Conservation (phyloP, 2,113 vertebrate genomes). For the Probosciger aterrimus region DNA sequence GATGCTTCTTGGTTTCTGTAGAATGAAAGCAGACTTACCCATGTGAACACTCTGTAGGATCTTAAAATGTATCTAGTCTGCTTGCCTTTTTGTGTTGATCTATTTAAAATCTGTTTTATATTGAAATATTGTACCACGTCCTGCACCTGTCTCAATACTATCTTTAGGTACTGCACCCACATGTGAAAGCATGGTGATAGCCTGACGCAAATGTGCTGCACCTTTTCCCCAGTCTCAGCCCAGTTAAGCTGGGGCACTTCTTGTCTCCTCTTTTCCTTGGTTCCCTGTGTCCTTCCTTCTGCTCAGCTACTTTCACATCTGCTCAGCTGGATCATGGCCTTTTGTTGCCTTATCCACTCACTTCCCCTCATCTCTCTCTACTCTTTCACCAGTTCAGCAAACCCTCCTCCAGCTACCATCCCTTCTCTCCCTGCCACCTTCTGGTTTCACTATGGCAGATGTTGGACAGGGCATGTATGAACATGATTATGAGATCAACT, state of each 20-base stretch:
- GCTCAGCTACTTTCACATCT: neutral
- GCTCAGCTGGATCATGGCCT: neutral
- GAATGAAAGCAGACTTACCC: neutral
- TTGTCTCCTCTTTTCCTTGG: neutral
- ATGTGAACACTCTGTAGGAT: neutral
- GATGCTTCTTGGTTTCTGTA: neutral
- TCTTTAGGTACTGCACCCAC: neutral
- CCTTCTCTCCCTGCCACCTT: neutral
- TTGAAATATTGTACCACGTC: neutral
- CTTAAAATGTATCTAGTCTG: neutral
- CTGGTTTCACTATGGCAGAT: neutral
- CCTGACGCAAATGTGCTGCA: fast-evolving
- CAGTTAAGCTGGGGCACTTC: neutral
- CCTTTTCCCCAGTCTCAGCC: neutral
- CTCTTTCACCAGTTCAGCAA: neutral
- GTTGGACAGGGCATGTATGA: neutral
- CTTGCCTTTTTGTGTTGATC: neutral
- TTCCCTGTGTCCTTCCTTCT: neutral
- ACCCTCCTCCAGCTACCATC: neutral
- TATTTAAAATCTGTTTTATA: neutral
- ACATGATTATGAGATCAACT: fast-evolving
- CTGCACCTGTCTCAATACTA: neutral
- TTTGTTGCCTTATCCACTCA: neutral
- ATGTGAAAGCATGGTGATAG: neutral
- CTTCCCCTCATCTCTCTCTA: neutral